phyloP scores from a whole-genome alignment of 2,113 vertebrate genomes.

The Megaceryle maxima region DNA sequence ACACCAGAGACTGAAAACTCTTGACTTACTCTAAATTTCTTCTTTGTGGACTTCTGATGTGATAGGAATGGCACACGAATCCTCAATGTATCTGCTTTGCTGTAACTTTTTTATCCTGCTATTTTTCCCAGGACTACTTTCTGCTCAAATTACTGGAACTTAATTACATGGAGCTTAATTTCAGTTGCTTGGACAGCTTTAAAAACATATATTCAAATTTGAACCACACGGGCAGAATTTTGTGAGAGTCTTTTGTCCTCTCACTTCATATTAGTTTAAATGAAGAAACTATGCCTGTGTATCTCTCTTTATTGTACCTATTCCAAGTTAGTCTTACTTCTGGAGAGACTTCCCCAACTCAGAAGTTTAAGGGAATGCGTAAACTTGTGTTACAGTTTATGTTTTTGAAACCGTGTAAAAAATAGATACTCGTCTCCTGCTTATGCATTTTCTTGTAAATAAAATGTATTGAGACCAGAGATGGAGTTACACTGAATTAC shows the following conservation, averaged over 20 bases:
- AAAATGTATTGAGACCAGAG: conserved; percentile 18
- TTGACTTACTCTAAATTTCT: background rate
- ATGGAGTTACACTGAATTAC: background rate
- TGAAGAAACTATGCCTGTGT: conserved; percentile 24
- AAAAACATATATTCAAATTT: conserved; percentile 45
- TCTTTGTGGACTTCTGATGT: conserved; percentile 28
- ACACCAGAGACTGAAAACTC: background rate
- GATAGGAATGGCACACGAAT: background rate
- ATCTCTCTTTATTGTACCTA: conserved; percentile 17
- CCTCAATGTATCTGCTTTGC: background rate
- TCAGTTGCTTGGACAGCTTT: conserved; percentile 31
- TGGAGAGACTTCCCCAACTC: background rate
- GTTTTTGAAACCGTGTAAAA: background rate
- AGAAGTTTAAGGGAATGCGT: background rate
- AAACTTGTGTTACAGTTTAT: background rate
- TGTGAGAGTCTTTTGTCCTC: conserved; percentile 48
- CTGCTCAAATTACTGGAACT: conserved; percentile 35
- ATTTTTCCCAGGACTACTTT: conserved; percentile 58
- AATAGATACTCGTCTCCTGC: background rate
- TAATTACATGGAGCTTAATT: conserved; percentile 53
- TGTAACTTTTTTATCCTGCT: conserved; percentile 4
- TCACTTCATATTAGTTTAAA: conserved; percentile 16
- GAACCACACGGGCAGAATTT: conserved; percentile 52
- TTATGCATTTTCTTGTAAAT: conserved; percentile 44
- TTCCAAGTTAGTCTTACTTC: background rate